A percentile compares a stretch with the other conserved stretches of the same genome.
Evolutionary conservation across 2,888 invertebrate genomes (phyloP).

Genomic region (Thysanoteuthis rhombus): DNA sequence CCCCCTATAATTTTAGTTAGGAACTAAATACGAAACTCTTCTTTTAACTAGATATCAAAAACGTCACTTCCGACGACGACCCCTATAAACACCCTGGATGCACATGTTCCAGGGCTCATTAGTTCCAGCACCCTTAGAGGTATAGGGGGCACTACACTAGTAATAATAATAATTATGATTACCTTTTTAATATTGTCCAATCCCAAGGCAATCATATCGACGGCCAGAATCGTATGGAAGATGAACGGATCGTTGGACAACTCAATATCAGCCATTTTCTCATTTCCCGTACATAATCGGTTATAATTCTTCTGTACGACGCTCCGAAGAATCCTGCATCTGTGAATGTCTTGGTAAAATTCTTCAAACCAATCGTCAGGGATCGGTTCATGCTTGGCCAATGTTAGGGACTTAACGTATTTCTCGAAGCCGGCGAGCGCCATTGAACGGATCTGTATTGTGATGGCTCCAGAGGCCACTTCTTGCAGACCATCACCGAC

Average conservation of each 20-base stretch:
- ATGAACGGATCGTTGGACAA: slow-evolving; percentile 60
- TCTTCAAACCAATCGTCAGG: slow-evolving; percentile 69
- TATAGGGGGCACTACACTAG: too few species aligned
- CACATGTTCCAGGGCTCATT: too few species aligned
- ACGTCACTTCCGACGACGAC: too few species aligned
- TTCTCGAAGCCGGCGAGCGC: slow-evolving; percentile 57
- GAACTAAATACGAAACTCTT: too few species aligned
- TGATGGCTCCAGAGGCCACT: slow-evolving; percentile 59
- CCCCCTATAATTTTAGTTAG: too few species aligned
- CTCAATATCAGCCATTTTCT: slow-evolving; percentile 51
- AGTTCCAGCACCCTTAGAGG: too few species aligned
- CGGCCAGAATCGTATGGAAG: slow-evolving; percentile 64
- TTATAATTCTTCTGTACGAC: slow-evolving; percentile 52
- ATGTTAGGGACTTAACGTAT: slow-evolving; percentile 59
- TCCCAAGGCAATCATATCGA: slow-evolving; percentile 63
- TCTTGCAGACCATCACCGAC: slow-evolving; percentile 52
- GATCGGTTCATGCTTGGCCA: slow-evolving; percentile 60
- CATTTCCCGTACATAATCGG: slow-evolving; percentile 55
- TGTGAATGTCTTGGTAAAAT: slow-evolving; percentile 63
- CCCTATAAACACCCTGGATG: too few species aligned
- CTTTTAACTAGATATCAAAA: too few species aligned
- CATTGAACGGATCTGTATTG: slow-evolving; percentile 56
- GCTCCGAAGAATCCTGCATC: slow-evolving; percentile 63
- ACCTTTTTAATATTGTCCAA: slow-evolving; percentile 54
- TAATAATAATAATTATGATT: too few species aligned